Percentiles rank a stretch among this genome's conserved stretches.
Conservation (phyloP, 2,113 vertebrate genomes). For the Hyaena hyaena region DNA sequence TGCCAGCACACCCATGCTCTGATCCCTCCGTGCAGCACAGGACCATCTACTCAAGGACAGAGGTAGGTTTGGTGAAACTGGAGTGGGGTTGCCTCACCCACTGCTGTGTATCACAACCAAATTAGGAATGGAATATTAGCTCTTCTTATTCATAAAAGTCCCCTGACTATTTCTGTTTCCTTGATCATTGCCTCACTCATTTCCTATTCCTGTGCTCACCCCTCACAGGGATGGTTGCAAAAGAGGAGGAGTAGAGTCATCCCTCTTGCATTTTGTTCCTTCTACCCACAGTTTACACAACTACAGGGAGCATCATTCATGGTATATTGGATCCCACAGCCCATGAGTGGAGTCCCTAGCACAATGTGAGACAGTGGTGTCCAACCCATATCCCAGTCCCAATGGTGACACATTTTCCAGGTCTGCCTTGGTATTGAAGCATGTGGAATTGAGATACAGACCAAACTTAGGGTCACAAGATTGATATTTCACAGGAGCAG, state of each 20-base stretch:
- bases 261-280: background rate
- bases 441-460: background rate
- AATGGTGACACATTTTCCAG: background rate
- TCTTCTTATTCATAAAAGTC: background rate
- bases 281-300: background rate
- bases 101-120: background rate
- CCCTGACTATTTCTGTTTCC: background rate
- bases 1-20: background rate
- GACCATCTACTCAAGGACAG: background rate
- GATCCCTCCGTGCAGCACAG: background rate
- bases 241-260: background rate
- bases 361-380: accelerated
- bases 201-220: background rate
- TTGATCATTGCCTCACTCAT: background rate
- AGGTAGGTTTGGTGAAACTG: background rate
- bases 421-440: background rate
- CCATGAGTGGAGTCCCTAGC: accelerated
- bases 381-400: accelerated
- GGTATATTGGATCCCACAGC: accelerated
- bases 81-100: background rate
- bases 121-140: background rate
- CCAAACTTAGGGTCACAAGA: background rate
- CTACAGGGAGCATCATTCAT: background rate
- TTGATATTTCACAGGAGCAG: background rate
- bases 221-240: background rate